Evolutionary conservation across 2,888 invertebrate species (phyloP), one percentile per base, ranked within the genome.

Genomic region (Fragum fragum): DNA sequence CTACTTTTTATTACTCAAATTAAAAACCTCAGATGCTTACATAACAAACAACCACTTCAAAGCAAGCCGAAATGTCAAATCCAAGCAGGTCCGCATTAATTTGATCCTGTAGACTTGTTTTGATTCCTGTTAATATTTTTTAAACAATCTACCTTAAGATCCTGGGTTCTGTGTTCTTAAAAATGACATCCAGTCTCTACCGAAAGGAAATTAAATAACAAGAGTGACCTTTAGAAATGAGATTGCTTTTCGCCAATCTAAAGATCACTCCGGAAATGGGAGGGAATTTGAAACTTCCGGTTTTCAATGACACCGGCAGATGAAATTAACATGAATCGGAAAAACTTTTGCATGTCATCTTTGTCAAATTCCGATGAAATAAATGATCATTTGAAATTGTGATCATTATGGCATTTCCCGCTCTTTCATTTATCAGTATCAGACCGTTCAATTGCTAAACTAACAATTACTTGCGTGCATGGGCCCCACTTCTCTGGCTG

Each of bases 251-350:
- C 47, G n/a, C 47, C 14, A 47, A 47, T 47, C 47, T 47, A 47
- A 47, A 47, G 47, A 47, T 47, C 47, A 18, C 47, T n/a, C 47
- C 47, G 47, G 47, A 47, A 47, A 47, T 47, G 47, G 47, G 47
- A 18, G 47, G 47, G 47, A 47, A 47, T 47, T 47, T 47, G 47
- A 47, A 47, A 47, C 47, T 47, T 47, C 47, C 47, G 47, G 47
- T 47, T 47, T 47, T 18, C 14, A 18, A 47, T 14, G 47, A 47
- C 47, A 47, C 47, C 47, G 47, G 14, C 47, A 47, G 47, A 47
- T 47, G 47, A 47, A 18, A 47, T 47, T 47, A 47, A 47, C 47
- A 47, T 47, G 47, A 47, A 47, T 47, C 14, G 47, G 47, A 47
- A 47, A 47, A 18, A 47, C 7, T 14, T 47, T 47, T 47, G 47